Percentiles rank a stretch among this genome's conserved stretches.
phyloP scores from a whole-genome alignment of 2,888 invertebrate genomes.

The Prosopocoilus inquinatus region DNA sequence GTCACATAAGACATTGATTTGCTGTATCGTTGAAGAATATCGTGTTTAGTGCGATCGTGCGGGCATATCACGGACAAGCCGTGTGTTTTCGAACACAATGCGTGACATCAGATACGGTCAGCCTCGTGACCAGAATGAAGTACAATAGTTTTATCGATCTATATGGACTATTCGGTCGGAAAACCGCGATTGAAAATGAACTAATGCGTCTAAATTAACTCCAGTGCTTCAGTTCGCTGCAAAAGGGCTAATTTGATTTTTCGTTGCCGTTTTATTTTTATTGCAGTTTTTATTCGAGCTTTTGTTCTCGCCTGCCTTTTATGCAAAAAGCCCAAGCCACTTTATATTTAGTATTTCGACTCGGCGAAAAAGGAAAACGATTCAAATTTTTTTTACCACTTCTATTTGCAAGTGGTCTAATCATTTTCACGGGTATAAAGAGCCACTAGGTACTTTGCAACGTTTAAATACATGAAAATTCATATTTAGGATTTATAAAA shows the following conservation, averaged over 20 bases:
- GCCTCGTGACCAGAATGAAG: constrained; percentile 46
- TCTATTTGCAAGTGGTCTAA: too few species aligned
- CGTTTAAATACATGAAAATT: too few species aligned
- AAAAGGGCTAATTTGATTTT: constrained; percentile 38
- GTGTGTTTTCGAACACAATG: constrained; percentile 47
- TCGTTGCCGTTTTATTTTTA: constrained; percentile 17
- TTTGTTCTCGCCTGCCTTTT: constrained; percentile 1
- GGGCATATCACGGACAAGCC: constrained; percentile 43
- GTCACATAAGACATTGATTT: constrained; percentile 7
- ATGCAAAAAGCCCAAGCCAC: not conserved
- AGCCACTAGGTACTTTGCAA: too few species aligned
- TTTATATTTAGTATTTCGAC: not conserved
- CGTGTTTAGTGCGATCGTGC: constrained; percentile 27
- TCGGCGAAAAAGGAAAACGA: not conserved
- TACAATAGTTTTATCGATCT: constrained; percentile 41
- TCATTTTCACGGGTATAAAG: too few species aligned
- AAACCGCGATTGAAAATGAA: constrained; percentile 44
- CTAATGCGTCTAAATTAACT: constrained; percentile 45
- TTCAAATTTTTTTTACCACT: not conserved
- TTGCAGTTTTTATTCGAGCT: not conserved
- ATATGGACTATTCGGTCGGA: constrained; percentile 39
- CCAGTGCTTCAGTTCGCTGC: constrained; percentile 35
- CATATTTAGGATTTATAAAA: too few species aligned
- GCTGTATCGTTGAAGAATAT: constrained; percentile 10
- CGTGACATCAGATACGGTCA: constrained; percentile 45